Conservation (phyloP, 2,888 invertebrate genomes). For the Drosophila pseudotalamancana region DNA sequence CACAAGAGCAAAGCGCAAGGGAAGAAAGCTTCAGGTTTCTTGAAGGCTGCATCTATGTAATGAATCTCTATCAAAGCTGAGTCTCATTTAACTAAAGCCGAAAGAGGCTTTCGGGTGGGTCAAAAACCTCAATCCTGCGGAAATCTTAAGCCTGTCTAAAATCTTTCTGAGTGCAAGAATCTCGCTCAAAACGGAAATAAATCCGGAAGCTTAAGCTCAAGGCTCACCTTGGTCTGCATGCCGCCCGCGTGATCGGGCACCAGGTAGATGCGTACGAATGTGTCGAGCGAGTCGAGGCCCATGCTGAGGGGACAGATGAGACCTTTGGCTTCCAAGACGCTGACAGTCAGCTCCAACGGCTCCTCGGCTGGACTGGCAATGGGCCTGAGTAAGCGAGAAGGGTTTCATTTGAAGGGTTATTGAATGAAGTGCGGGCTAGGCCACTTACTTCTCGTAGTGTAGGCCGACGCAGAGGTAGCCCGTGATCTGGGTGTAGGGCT, state of each 20-base stretch:
- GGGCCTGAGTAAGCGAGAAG: constrained; percentile 58
- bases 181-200: no score
- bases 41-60: no score
- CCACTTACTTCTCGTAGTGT: constrained; percentile 89
- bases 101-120: no score
- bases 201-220: neutral
- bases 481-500: constrained; percentile 88
- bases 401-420: neutral
- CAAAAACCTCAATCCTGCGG: no score
- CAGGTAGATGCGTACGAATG: constrained; percentile 90
- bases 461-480: constrained; percentile 91
- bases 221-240: constrained; percentile 87
- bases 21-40: no score
- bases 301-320: constrained; percentile 87
- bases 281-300: constrained; percentile 87
- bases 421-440: neutral
- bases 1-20: no score
- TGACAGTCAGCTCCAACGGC: constrained; percentile 85
- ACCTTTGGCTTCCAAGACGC: constrained; percentile 91
- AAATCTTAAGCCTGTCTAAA: no score
- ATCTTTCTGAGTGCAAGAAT: no score
- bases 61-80: no score
- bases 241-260: constrained; percentile 89
- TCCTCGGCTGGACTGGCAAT: constrained; percentile 77
- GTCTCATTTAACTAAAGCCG: no score